Base-by-base conservation (phyloP, 2,888 invertebrate genomes). In the Tetropium fuscum region DNA sequence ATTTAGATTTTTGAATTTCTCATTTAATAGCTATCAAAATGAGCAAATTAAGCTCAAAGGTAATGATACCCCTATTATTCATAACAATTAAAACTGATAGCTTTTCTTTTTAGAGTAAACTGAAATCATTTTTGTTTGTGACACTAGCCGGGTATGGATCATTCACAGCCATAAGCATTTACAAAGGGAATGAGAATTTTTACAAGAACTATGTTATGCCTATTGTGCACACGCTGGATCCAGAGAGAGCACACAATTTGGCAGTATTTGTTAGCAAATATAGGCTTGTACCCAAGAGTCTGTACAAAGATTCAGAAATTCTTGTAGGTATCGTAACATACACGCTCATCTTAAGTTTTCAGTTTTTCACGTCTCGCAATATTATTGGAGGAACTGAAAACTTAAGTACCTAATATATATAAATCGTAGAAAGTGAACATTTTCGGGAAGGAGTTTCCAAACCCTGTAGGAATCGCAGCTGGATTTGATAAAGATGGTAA, bases 401-500 rank as follows among this genome's bases (percentile, higher is more conserved):
- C n/a, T n/a, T n/a, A n/a, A n/a, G n/a, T n/a, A n/a, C n/a, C n/a
- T n/a, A n/a, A n/a, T n/a, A n/a, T n/a, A n/a, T n/a, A n/a, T n/a
- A n/a, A n/a, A 51, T 73, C 79, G 79, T 73, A 93, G 93, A 85
- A 86, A 77, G 90, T 90, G 0, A 85, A 83, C 51, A 83, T 97
- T 41, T 90, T 93, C 79, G 88, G 88, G 15, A 84, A 88, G 62
- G 80, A 88, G 8, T 87, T 99, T 61, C 84, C 86, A 53, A 98
- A 97, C 83, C 98, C 98, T 0, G 82, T 99, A 70, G 98, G 99
- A n/a, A 89, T 99, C 75, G 98, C 98, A 18, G 99, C 98, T 56
- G 99, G 98, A 3, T 98, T 98, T 83, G 99, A 99, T 81, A 99
- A 99, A 81, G 90, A 98, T 82, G 98, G 91, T 3, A 97, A 98